These are phyloP conservation scores for Drosophila subpulchrella DNA, from an alignment of 1,140 invertebrate species.

Conservation along the genomic window DNA sequence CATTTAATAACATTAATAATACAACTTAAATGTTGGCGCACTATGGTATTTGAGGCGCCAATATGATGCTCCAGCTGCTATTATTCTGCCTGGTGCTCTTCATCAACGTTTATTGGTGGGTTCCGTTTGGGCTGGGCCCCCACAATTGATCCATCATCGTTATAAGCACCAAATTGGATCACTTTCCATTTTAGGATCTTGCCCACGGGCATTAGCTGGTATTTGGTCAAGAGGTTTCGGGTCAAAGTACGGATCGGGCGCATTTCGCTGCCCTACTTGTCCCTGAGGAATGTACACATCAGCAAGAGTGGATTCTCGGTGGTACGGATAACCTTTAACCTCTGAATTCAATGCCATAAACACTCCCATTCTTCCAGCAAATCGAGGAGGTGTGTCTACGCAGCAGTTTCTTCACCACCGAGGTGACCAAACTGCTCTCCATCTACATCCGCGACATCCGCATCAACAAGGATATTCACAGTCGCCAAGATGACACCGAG, in stretches of 20 bases:
- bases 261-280: constrained; percentile 87
- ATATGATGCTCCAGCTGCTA: constrained; percentile 71
- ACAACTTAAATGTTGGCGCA: not conserved
- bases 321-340: constrained; percentile 84
- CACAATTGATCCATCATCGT: constrained; percentile 4
- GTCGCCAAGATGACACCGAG: constrained; percentile 59
- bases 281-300: constrained; percentile 88
- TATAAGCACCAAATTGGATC: constrained; percentile 17
- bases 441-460: constrained; percentile 93
- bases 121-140: not conserved
- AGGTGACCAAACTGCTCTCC: constrained; percentile 94
- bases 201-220: constrained; percentile 88
- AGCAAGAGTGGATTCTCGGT: constrained; percentile 88
- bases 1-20: constrained; percentile 7
- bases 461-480: constrained; percentile 91
- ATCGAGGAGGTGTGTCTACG: constrained; percentile 94
- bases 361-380: constrained; percentile 86
- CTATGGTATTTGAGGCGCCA: constrained; percentile 34
- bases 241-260: constrained; percentile 88
- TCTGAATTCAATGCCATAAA: constrained; percentile 5
- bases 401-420: constrained; percentile 95
- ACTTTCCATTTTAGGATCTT: constrained; percentile 86
- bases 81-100: constrained; percentile 65
- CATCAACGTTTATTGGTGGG: constrained; percentile 75
- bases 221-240: constrained; percentile 87